Conservation (phyloP, 2,888 invertebrate genomes). For the Alviniconcha strummeri region DNA sequence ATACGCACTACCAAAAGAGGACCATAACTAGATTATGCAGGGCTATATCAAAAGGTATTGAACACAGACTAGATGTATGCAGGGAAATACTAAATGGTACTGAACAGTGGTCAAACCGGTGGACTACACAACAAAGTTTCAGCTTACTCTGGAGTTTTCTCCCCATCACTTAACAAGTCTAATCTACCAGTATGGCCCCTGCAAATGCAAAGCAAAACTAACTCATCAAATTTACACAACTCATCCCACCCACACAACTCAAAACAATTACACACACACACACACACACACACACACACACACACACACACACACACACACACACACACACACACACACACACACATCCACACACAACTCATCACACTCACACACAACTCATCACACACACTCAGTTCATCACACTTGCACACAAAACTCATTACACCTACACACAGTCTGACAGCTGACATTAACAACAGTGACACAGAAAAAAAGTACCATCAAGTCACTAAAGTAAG, state of each 20-base stretch:
- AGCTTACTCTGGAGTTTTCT: slow-evolving; percentile 29
- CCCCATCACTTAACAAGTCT: slow-evolving; percentile 54
- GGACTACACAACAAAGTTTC: neutral
- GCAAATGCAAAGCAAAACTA: slow-evolving; percentile 44
- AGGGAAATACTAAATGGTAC: too few relatives aligned
- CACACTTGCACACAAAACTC: neutral
- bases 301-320: neutral
- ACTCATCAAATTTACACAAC: too few relatives aligned
- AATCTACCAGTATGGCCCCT: slow-evolving; percentile 72
- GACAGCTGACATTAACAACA: too few relatives aligned
- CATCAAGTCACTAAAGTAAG: too few relatives aligned
- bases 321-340: neutral
- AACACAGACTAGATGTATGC: too few relatives aligned
- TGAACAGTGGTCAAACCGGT: too few relatives aligned
- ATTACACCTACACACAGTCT: neutral
- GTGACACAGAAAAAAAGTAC: too few relatives aligned
- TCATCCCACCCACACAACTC: too few relatives aligned
- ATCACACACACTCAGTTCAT: neutral
- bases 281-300: neutral
- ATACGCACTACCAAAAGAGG: neutral
- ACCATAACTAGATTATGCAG: too few relatives aligned
- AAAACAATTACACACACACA: too few relatives aligned
- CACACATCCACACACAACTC: neutral
- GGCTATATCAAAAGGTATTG: too few relatives aligned
- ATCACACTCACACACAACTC: neutral